Evolutionary conservation across 2,797 vertebrate species (phyloP).

Genomic region (Hyperoplus lanceolatus): DNA sequence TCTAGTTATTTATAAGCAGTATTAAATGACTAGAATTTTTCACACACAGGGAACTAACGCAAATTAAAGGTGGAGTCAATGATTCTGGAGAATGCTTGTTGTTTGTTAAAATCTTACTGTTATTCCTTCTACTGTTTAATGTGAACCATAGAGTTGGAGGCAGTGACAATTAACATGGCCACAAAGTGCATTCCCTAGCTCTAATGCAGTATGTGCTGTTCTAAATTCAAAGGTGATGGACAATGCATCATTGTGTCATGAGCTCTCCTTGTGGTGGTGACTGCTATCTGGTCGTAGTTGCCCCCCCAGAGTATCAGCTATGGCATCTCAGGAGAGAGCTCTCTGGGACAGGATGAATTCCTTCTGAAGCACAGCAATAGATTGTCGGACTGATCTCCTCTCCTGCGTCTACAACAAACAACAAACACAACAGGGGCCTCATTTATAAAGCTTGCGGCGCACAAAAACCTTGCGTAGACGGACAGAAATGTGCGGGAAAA

Average conservation of each 20-base stretch:
- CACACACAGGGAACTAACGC: not conserved
- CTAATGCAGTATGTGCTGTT: conserved; percentile 36
- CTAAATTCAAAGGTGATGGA: conserved; percentile 54
- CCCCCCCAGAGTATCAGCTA: conserved; percentile 46
- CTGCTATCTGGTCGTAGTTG: conserved; percentile 41
- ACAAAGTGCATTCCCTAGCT: conserved; percentile 27
- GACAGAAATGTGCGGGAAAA: too few species aligned
- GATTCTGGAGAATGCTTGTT: too few species aligned
- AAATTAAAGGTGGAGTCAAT: too few species aligned
- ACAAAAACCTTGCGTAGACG: too few species aligned
- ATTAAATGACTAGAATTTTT: not conserved
- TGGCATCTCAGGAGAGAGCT: conserved; percentile 25
- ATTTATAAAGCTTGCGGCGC: too few species aligned
- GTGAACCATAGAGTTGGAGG: not conserved
- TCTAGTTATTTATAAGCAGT: not conserved
- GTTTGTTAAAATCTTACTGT: too few species aligned
- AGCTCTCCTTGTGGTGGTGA: conserved; percentile 37
- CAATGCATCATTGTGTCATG: conserved; percentile 56
- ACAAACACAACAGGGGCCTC: conserved; percentile 15
- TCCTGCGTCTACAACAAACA: not conserved
- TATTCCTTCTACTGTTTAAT: conserved; percentile 4
- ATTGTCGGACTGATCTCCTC: conserved; percentile 25
- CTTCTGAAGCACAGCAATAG: conserved; percentile 26
- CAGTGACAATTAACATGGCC: conserved; percentile 26
- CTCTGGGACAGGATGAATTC: conserved; percentile 15